These are phyloP conservation scores for Apocrypta bakeri DNA, from an alignment of 1,140 invertebrate genomes.

Conservation along the genomic window DNA sequence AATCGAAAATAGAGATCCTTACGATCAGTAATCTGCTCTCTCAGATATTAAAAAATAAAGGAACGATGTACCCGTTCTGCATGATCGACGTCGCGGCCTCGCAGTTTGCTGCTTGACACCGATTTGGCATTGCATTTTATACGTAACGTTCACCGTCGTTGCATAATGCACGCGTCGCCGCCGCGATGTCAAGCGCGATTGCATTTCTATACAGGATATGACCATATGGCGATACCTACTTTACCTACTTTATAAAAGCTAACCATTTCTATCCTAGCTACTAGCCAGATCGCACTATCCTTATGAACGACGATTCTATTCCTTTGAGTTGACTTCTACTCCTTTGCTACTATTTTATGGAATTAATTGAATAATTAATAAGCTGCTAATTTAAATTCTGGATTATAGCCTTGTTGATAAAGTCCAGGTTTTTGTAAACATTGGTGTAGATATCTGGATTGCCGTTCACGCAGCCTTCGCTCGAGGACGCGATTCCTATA, in stretches of 20 bases:
- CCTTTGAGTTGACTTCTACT: too few relatives aligned
- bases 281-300: too few relatives aligned
- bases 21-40: too few relatives aligned
- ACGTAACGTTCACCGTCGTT: background rate
- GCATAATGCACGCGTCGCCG: slow-evolving; percentile 3
- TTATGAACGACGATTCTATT: too few relatives aligned
- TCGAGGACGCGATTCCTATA: slow-evolving; percentile 13
- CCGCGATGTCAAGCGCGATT: slow-evolving; percentile 1
- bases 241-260: too few relatives aligned
- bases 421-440: slow-evolving; percentile 1
- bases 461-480: slow-evolving; percentile 23
- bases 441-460: slow-evolving; percentile 13
- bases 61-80: slow-evolving; percentile 10
- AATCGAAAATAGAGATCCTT: too few relatives aligned
- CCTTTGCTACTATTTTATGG: too few relatives aligned
- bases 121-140: slow-evolving; percentile 10
- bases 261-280: too few relatives aligned
- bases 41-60: background rate
- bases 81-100: slow-evolving; percentile 10
- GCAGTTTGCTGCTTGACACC: slow-evolving; percentile 44
- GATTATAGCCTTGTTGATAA: slow-evolving; percentile 5
- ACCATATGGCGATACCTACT: too few relatives aligned
- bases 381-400: background rate
- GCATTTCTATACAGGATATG: background rate
- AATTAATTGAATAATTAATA: too few relatives aligned